Evolutionary conservation across 2,797 vertebrate genomes (phyloP), one percentile per base, ranked within the genome.

Genomic region (Pteropus rufus): DNA sequence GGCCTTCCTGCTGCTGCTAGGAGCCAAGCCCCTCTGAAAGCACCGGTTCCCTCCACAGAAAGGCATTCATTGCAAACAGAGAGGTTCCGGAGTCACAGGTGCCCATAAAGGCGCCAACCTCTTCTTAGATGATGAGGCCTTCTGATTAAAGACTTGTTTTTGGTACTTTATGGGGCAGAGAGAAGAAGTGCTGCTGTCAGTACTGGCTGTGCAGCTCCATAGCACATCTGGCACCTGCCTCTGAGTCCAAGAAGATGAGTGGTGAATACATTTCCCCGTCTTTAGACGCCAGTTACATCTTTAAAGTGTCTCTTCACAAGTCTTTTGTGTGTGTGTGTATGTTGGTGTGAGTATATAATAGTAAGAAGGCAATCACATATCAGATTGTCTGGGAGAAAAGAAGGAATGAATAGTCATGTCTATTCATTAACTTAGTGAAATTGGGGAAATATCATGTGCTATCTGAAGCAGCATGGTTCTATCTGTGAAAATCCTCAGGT

Each of bases 141-240:
- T 95, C 86, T 95, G 92, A 96, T 97, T 76, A 86, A 94, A 94
- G 85, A 91, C 92, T 97, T 95, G 91, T 91, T 97, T 18, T 29
- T 65, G 62, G 86, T 90, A 77, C 73, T 92, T 97, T 46, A 39
- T 67, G 76, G 77, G 65, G 81, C 95, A 90, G 82, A 92, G 81
- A 94, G 87, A 72, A 94, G 92, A 81, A 10, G 21, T 3, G 24
- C 80, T 75, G 83, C 83, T 85, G 18, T 95, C 46, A n/a, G 64
- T 77, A 15, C 60, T 36, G 73, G 75, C 72, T 34, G 18, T 16
- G 44, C 31, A 76, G 67, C 49, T 93, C 77, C 15, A 4, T 23
- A 2, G 14, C 92, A 89, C 97, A 96, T 95, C 92, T 97, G 97
- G 90, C 94, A 83, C 95, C 97, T 96, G 94, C 72, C 65, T 84